phyloP scores from a whole-genome alignment of 2,888 invertebrate genomes.

The Stenolophus ochropezus region DNA sequence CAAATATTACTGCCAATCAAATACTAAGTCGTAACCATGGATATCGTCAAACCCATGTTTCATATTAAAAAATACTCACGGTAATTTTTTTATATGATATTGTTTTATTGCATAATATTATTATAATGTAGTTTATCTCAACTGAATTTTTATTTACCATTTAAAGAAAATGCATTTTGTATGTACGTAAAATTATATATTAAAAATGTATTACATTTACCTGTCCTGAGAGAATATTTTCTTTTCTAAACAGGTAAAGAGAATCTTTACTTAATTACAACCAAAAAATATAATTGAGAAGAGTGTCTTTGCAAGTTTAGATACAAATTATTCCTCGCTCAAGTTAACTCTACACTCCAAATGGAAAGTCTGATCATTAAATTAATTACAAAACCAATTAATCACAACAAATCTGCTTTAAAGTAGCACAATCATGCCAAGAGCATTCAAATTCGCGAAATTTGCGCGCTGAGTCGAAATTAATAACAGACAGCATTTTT shows the following conservation, averaged over 20 bases:
- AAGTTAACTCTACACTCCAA: neutral
- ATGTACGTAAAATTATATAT: neutral
- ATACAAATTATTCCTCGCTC: neutral
- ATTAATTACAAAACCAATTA: slow-evolving; percentile 25
- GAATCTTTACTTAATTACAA: neutral
- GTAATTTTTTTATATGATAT: no score
- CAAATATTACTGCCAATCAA: no score
- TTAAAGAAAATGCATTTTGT: no score
- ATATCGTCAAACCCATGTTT: no score
- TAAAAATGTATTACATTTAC: neutral
- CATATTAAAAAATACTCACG: no score
- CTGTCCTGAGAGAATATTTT: neutral
- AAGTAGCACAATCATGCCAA: slow-evolving; percentile 21
- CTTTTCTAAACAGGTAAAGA: neutral
- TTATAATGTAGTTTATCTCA: no score
- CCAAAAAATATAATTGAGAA: neutral
- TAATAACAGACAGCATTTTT: slow-evolving; percentile 8
- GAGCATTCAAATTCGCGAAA: slow-evolving; percentile 5
- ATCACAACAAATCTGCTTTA: slow-evolving; percentile 28
- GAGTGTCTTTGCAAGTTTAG: neutral
- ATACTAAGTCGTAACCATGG: no score
- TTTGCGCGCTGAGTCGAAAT: slow-evolving; percentile 6
- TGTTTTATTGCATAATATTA: no score
- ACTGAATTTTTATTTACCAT: no score
- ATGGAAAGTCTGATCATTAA: slow-evolving; percentile 18